phyloP scores from a whole-genome alignment of 2,113 vertebrate genomes.

The Actenoides lindsayi region DNA sequence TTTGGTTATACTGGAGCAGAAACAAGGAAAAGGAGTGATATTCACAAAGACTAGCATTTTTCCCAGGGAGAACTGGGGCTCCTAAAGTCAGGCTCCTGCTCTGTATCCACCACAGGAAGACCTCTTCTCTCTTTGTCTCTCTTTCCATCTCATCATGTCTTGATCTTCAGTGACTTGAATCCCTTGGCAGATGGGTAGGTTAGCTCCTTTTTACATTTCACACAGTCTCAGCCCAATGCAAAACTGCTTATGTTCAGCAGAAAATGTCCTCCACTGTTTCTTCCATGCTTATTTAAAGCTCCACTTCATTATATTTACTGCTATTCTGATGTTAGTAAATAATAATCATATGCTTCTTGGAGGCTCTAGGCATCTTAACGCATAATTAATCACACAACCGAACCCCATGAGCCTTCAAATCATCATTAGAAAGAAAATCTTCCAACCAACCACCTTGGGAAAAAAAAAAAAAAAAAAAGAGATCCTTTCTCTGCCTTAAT shows the following conservation, averaged over 20 bases:
- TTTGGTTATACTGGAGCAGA: not conserved
- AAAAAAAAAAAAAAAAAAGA: not conserved
- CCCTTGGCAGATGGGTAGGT: not conserved
- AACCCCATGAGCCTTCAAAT: slow-evolving; percentile 55
- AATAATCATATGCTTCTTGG: slow-evolving; percentile 18
- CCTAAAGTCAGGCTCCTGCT: not conserved
- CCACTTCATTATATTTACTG: slow-evolving; percentile 50
- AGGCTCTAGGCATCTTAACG: slow-evolving; percentile 26
- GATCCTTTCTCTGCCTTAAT: slow-evolving; percentile 9
- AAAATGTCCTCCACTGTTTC: slow-evolving; percentile 1
- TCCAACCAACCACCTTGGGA: slow-evolving; percentile 6
- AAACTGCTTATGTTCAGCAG: slow-evolving; percentile 20
- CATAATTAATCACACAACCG: slow-evolving; percentile 58
- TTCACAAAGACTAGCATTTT: not conserved
- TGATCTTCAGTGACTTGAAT: not conserved
- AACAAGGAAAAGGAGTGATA: not conserved
- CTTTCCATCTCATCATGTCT: not conserved
- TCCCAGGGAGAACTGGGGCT: not conserved
- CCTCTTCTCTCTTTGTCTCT: not conserved
- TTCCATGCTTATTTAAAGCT: slow-evolving; percentile 17
- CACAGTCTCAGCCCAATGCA: not conserved
- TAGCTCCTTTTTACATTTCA: not conserved
- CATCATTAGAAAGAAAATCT: slow-evolving; percentile 57
- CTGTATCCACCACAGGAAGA: not conserved
- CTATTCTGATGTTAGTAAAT: slow-evolving; percentile 57